A percentile compares a stretch with the other conserved stretches of the same genome.
phyloP scores from a whole-genome alignment of 2,797 vertebrate species.

The Tarsius wallacei region DNA sequence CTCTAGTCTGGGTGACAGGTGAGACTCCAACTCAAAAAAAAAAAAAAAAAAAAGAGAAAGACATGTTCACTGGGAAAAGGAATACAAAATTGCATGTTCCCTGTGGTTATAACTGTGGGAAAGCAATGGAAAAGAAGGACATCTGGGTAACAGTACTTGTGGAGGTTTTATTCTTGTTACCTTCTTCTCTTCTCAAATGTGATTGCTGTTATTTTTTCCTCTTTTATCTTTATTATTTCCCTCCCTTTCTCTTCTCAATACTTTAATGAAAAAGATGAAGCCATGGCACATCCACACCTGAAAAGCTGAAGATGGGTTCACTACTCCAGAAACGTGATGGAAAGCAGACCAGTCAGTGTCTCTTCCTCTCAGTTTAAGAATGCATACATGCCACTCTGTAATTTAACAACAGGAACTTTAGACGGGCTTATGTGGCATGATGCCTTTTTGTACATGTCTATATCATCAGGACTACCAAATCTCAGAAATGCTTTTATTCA shows the following conservation, averaged over 20 bases:
- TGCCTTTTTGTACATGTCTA: background rate
- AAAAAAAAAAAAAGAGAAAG: background rate
- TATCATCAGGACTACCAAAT: background rate
- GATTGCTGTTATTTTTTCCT: background rate
- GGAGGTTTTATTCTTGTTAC: background rate
- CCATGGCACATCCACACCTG: background rate
- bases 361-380: background rate
- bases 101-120: background rate
- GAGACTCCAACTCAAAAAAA: too few relatives aligned
- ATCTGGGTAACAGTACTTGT: background rate
- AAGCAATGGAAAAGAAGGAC: background rate
- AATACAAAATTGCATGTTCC: background rate
- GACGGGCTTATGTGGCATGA: background rate
- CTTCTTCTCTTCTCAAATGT: background rate
- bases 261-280: background rate
- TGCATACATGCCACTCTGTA: background rate
- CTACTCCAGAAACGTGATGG: fast-evolving
- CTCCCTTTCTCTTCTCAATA: background rate
- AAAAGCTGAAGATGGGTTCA: background rate
- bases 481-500: background rate
- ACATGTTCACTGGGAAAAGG: background rate
- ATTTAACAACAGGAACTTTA: background rate
- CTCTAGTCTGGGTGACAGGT: too few relatives aligned
- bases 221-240: background rate
- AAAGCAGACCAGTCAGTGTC: background rate